phyloP scores from a whole-genome alignment of 1,140 invertebrate genomes.

The Rhopalosiphum maidis region DNA sequence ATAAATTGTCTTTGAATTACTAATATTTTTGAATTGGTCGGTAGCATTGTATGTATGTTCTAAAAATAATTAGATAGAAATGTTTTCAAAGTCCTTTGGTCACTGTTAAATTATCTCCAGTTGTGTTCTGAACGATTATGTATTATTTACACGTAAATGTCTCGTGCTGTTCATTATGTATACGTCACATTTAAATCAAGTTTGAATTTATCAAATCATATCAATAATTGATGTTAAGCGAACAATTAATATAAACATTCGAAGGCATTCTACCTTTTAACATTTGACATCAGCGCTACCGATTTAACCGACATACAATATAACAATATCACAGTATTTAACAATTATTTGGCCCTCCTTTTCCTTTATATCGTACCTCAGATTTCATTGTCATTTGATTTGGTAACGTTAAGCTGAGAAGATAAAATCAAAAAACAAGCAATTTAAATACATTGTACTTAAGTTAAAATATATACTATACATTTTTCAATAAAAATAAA shows the following conservation, averaged over 20 bases:
- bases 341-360: neutral
- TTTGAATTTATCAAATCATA: neutral
- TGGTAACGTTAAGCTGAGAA: conserved; percentile 25
- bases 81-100: neutral
- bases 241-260: neutral
- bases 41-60: neutral
- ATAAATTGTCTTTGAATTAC: neutral
- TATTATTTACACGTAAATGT: neutral
- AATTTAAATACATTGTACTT: conserved; percentile 50
- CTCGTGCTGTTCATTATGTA: neutral
- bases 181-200: neutral
- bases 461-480: conserved; percentile 26
- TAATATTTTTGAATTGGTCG: neutral
- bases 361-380: neutral
- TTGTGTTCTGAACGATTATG: neutral
- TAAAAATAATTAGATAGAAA: neutral
- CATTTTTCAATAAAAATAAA: conserved; percentile 32
- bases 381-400: conserved; percentile 38
- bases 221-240: neutral
- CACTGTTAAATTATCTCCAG: neutral
- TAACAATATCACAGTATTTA: neutral
- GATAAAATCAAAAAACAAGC: conserved; percentile 52
- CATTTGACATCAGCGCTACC: neutral
- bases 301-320: neutral
- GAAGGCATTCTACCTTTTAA: neutral